Percentiles rank a stretch among this genome's conserved stretches.
phyloP scores from a whole-genome alignment of 2,113 vertebrate species.

The Ameiurus melas region DNA sequence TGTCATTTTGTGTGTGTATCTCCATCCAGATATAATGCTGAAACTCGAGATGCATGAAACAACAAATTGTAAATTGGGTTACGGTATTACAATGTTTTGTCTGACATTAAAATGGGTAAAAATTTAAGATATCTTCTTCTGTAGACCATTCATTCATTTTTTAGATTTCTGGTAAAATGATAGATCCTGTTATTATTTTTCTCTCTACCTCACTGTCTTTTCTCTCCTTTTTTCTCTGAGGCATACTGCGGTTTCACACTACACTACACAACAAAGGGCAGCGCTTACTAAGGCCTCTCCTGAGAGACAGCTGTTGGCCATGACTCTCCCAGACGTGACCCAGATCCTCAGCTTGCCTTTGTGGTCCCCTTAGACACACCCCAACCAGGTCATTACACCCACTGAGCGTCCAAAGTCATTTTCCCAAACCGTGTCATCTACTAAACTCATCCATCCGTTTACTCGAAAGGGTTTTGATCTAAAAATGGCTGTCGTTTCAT shows the following conservation, averaged over 20 bases:
- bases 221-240: background rate
- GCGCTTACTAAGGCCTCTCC: conserved; percentile 10
- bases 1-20: background rate
- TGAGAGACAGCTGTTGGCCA: conserved; percentile 32
- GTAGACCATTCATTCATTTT: background rate
- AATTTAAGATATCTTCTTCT: background rate
- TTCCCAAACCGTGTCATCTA: conserved; percentile 22
- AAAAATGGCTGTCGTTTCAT: background rate
- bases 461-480: conserved; percentile 4
- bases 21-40: background rate
- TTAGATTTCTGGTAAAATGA: background rate
- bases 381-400: conserved; percentile 26
- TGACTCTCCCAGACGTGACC: conserved; percentile 39
- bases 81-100: background rate
- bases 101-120: background rate
- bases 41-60: background rate
- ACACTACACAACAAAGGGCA: conserved; percentile 17
- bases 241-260: conserved; percentile 30
- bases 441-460: conserved; percentile 7
- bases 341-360: conserved; percentile 39
- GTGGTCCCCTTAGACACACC: conserved; percentile 2
- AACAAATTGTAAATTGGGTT: background rate
- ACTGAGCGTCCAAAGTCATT: conserved; percentile 10
- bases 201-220: background rate
- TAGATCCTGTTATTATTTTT: conserved; percentile 3